These are phyloP conservation scores for Eupleurogrammus muticus DNA, from an alignment of 2,797 vertebrate species.

Conservation along the genomic window DNA sequence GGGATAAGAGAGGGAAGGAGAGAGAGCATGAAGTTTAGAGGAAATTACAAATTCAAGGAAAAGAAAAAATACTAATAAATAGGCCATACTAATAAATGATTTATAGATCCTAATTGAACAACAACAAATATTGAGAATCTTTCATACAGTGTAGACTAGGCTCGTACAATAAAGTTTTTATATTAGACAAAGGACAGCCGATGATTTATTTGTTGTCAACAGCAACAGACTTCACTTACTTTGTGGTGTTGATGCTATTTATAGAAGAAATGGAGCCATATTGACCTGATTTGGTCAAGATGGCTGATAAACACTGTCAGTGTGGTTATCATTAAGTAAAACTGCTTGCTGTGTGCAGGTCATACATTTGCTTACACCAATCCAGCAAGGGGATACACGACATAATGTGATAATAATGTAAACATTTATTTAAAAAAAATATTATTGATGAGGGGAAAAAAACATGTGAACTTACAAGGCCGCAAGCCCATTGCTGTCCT, in stretches of 20 bases:
- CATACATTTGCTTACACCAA: neutral
- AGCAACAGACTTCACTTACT: neutral
- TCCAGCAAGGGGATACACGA: neutral
- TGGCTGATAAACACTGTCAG: no score
- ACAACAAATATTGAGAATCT: no score
- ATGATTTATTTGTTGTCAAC: neutral
- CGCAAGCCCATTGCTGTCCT: slow-evolving; percentile 85
- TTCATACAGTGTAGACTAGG: no score
- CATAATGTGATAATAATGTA: neutral
- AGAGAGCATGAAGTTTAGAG: neutral
- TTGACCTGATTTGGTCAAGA: no score
- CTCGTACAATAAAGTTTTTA: no score
- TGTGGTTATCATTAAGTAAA: neutral
- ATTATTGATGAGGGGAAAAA: neutral
- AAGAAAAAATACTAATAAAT: no score
- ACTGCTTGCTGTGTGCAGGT: neutral
- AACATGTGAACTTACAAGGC: slow-evolving; percentile 50
- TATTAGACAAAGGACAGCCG: no score
- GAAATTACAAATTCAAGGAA: neutral
- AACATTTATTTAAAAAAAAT: neutral
- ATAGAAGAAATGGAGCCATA: no score
- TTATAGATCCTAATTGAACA: no score
- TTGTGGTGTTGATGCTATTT: neutral
- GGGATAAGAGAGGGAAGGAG: neutral
- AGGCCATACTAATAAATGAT: no score